Conservation (phyloP, 2,797 vertebrate genomes). For the Poecile montanus region DNA sequence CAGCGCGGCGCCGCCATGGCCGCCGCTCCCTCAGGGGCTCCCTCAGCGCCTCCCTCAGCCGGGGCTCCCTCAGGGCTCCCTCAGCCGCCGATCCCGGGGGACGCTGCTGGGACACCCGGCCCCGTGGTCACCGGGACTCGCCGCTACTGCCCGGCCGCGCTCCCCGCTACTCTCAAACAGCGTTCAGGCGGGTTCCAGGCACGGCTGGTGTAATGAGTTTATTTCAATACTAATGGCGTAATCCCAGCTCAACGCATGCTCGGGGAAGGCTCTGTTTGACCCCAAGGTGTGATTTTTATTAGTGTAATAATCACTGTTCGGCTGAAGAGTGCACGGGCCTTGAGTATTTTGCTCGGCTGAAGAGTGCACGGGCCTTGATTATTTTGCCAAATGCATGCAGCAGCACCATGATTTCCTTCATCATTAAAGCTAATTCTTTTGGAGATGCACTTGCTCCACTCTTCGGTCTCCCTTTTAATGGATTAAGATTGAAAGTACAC, state of each 20-base stretch:
- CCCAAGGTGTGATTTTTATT: fast-evolving
- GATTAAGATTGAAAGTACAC: not conserved
- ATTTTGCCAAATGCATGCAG: fast-evolving
- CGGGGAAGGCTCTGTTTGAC: not conserved
- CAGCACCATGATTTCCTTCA: not conserved
- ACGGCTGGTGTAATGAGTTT: fast-evolving
- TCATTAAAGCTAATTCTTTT: not conserved
- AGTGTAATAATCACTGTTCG: fast-evolving
- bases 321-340: fast-evolving
- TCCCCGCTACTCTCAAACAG: not conserved
- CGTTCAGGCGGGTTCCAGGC: no score
- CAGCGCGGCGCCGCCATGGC: no score
- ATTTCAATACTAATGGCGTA: fast-evolving
- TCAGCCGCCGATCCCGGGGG: no score
- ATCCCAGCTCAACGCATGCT: fast-evolving
- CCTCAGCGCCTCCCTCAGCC: no score
- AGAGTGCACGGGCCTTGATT: fast-evolving
- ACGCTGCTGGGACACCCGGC: no score
- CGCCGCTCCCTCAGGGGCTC: no score
- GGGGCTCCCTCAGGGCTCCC: no score
- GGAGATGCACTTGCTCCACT: not conserved
- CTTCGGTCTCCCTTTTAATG: not conserved
- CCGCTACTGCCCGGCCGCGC: fast-evolving
- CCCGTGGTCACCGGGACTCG: no score
- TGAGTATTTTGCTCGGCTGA: no score